Percentiles rank a stretch among this genome's conserved stretches.
Conservation (phyloP, 2,888 invertebrate genomes). For the Mellilla xanthometata region DNA sequence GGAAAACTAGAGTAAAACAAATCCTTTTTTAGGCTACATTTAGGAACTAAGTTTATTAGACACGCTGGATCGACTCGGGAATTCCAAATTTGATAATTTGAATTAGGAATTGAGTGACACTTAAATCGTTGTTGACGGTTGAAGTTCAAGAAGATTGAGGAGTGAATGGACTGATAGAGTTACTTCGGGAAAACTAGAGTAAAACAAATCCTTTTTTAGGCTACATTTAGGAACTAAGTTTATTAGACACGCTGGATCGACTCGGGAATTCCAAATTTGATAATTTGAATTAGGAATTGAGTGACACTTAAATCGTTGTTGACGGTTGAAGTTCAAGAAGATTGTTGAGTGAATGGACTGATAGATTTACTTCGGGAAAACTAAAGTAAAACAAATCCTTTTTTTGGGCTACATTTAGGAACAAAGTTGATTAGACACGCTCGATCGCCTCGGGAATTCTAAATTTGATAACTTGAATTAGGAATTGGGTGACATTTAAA, state of each 20-base stretch:
- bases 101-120: constrained; percentile 39
- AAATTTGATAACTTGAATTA: constrained; percentile 51
- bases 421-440: too few relatives aligned
- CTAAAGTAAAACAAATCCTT: too few relatives aligned
- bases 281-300: constrained; percentile 29
- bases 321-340: constrained; percentile 1
- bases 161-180: too few relatives aligned
- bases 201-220: too few relatives aligned
- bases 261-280: constrained; percentile 62
- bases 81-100: constrained; percentile 58
- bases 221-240: too few relatives aligned
- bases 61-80: constrained; percentile 56
- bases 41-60: too few relatives aligned
- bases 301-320: constrained; percentile 38
- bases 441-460: constrained; percentile 60
- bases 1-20: too few relatives aligned
- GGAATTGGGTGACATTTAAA: constrained; percentile 40
- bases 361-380: too few relatives aligned
- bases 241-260: constrained; percentile 57
- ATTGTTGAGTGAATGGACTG: too few relatives aligned
- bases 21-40: too few relatives aligned
- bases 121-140: constrained; percentile 10
- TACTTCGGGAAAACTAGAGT: too few relatives aligned
- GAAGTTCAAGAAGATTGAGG: background rate
- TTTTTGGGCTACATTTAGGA: too few relatives aligned